Conservation (phyloP, 2,888 invertebrate genomes). For the Metacarcinus magister region DNA sequence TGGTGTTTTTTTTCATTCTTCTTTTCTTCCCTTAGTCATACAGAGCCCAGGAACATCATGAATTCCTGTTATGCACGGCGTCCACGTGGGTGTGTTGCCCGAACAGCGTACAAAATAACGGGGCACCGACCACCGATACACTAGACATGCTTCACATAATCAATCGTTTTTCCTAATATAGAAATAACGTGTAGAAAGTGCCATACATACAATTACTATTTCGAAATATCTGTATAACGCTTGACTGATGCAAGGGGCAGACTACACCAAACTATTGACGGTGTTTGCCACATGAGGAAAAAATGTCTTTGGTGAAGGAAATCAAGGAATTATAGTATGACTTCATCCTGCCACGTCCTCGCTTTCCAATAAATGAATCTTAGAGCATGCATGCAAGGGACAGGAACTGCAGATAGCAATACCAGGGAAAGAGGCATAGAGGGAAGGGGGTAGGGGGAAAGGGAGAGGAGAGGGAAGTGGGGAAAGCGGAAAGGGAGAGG, state of each 20-base stretch:
- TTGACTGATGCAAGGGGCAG: background rate
- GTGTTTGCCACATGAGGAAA: background rate
- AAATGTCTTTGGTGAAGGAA: background rate
- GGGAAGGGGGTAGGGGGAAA: background rate
- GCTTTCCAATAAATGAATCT: background rate
- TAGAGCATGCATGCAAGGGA: background rate
- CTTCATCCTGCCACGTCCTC: slow-evolving; percentile 8
- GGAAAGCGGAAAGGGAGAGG: background rate
- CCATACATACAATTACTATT: background rate
- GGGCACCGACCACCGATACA: background rate
- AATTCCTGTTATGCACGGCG: background rate
- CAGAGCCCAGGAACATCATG: background rate
- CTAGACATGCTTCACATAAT: background rate
- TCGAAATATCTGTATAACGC: background rate
- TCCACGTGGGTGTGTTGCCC: background rate
- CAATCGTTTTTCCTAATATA: background rate
- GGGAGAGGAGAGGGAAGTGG: background rate
- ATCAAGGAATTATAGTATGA: background rate
- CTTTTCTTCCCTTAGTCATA: background rate
- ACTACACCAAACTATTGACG: background rate
- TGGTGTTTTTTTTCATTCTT: background rate
- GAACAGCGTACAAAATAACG: background rate
- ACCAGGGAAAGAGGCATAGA: background rate
- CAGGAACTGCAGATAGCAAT: background rate
- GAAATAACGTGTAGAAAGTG: background rate